Conservation (phyloP, 2,113 vertebrate genomes). For the Cichladusa arquata region DNA sequence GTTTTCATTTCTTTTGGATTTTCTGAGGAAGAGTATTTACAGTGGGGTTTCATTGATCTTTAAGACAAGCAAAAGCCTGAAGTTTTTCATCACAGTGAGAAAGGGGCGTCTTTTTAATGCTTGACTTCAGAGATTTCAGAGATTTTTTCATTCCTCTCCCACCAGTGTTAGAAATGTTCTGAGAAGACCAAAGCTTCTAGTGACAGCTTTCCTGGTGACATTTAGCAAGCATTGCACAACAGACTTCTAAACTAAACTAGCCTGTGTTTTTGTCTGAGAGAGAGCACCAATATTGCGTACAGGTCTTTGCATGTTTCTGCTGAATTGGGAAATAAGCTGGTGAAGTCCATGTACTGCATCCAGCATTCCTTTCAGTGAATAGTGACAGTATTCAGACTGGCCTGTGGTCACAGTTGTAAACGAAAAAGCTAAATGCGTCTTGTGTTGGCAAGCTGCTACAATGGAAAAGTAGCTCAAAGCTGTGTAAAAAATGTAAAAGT, state of each 20-base stretch:
- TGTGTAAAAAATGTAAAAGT: background rate
- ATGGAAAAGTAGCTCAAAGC: background rate
- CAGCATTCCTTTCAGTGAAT: conserved; percentile 7
- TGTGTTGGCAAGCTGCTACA: background rate
- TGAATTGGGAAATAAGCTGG: conserved; percentile 12
- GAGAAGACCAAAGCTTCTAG: background rate
- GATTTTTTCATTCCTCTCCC: background rate
- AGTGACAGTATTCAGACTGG: background rate
- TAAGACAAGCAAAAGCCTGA: background rate
- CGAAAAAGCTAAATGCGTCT: background rate
- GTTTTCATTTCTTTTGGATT: background rate
- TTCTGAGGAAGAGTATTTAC: background rate
- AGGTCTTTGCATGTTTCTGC: conserved; percentile 2
- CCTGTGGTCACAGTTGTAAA: background rate
- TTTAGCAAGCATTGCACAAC: background rate
- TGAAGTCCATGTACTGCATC: background rate
- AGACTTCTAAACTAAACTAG: background rate
- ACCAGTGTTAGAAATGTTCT: background rate
- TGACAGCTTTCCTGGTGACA: conserved; percentile 1
- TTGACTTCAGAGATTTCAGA: background rate
- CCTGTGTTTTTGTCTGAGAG: background rate
- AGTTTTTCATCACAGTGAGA: background rate
- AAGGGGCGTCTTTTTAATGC: background rate
- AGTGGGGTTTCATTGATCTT: background rate
- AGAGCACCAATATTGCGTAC: background rate